Conservation (phyloP, 2,797 vertebrate genomes). For the Tragopan temminckii region DNA sequence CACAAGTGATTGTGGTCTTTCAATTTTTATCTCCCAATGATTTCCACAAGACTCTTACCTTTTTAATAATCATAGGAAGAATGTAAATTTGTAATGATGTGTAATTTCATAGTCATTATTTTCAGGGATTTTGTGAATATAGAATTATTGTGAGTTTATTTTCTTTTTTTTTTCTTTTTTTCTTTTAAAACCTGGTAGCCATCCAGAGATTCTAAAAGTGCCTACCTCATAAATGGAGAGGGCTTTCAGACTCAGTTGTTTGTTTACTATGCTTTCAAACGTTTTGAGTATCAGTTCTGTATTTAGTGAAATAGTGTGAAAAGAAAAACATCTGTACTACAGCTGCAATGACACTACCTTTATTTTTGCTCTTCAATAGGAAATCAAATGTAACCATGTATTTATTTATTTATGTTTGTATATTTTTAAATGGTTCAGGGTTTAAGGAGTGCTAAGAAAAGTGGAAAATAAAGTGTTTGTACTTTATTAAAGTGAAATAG, state of each 20-base stretch:
- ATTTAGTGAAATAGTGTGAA: slow-evolving; percentile 54
- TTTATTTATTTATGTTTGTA: neutral
- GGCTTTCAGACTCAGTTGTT: slow-evolving; percentile 63
- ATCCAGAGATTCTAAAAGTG: slow-evolving; percentile 54
- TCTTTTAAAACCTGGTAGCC: slow-evolving; percentile 39
- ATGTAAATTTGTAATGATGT: slow-evolving; percentile 41
- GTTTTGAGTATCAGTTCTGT: slow-evolving; percentile 65
- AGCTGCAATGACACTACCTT: slow-evolving; percentile 70
- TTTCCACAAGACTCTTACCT: neutral
- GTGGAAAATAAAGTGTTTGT: neutral
- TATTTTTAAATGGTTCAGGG: neutral
- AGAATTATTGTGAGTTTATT: neutral
- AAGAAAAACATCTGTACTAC: slow-evolving; percentile 64
- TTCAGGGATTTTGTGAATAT: slow-evolving; percentile 23
- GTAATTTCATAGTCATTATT: slow-evolving; percentile 57
- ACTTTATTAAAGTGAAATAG: neutral
- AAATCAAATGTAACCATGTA: neutral
- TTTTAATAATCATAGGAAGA: slow-evolving; percentile 1
- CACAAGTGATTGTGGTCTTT: neutral
- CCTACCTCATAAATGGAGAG: slow-evolving; percentile 51
- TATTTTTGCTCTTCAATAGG: neutral
- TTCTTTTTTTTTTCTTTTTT: neutral
- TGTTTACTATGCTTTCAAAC: slow-evolving; percentile 65
- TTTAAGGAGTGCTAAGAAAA: neutral
- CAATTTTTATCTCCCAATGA: neutral